Conservation (phyloP, 2,888 invertebrate species). For the Heliconius sara region DNA sequence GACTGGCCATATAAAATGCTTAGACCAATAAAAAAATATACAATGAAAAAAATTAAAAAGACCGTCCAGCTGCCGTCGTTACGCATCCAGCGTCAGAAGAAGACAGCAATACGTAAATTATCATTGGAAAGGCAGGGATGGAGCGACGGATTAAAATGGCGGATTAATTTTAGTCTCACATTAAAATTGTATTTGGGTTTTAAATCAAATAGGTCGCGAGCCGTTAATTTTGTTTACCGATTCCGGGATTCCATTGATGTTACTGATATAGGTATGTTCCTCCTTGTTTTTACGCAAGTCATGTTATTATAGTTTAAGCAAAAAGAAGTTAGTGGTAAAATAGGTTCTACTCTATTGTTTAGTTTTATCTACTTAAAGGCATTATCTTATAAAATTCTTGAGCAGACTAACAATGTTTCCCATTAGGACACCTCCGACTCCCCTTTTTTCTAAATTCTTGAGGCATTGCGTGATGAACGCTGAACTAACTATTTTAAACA, state of each 20-base stretch:
- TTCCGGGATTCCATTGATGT: slow-evolving; percentile 56
- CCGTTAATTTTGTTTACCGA: slow-evolving; percentile 69
- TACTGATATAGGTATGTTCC: slow-evolving; percentile 39
- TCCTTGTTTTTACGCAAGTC: not conserved
- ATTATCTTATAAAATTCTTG: no score
- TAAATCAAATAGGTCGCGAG: slow-evolving; percentile 67
- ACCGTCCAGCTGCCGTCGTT: slow-evolving; percentile 79
- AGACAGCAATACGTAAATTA: slow-evolving; percentile 50
- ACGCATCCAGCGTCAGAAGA: slow-evolving; percentile 67
- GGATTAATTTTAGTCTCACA: slow-evolving; percentile 76
- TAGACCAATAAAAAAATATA: slow-evolving; percentile 72
- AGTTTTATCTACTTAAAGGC: no score
- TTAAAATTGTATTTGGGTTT: slow-evolving; percentile 69
- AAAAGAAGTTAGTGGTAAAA: not conserved
- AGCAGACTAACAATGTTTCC: not conserved
- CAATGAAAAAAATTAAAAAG: slow-evolving; percentile 68
- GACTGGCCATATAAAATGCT: slow-evolving; percentile 70
- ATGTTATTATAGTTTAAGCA: not conserved
- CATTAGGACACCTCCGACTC: not conserved
- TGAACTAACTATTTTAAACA: no score
- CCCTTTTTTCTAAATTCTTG: no score
- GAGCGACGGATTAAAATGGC: slow-evolving; percentile 69
- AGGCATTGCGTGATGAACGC: no score
- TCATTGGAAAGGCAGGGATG: slow-evolving; percentile 60
- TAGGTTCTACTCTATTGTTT: not conserved